phyloP scores from a whole-genome alignment of 2,888 invertebrate species.

The Didymodactylos carnosus region DNA sequence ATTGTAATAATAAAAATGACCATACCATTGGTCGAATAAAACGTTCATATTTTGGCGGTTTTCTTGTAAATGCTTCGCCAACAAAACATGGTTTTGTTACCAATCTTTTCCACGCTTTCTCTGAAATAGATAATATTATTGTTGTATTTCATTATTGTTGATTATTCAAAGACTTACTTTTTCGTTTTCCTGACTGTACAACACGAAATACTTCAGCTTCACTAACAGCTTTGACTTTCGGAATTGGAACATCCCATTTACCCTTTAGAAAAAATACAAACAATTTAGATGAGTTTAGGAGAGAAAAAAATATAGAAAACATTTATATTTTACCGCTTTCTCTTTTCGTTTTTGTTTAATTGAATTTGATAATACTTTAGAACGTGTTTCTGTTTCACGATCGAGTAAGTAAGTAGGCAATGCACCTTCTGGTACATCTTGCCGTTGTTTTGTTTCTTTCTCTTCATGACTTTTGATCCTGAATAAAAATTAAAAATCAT shows the following conservation, averaged over 20 bases:
- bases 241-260: slow-evolving; percentile 98
- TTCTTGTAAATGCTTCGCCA: slow-evolving; percentile 89
- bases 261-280: slow-evolving; percentile 39
- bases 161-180: slow-evolving; percentile 38
- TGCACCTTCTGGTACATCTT: slow-evolving; percentile 54
- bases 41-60: slow-evolving; percentile 94
- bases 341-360: slow-evolving; percentile 98
- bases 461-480: slow-evolving; percentile 82
- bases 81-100: slow-evolving; percentile 95
- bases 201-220: slow-evolving; percentile 92
- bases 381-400: slow-evolving; percentile 73
- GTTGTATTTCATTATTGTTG: background rate
- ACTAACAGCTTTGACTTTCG: slow-evolving; percentile 85
- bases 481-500: background rate
- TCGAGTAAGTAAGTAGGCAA: slow-evolving; percentile 88
- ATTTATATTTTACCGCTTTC: slow-evolving; percentile 48
- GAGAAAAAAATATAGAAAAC: background rate
- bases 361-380: slow-evolving; percentile 91
- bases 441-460: slow-evolving; percentile 64
- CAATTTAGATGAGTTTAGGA: background rate
- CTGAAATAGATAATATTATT: slow-evolving; percentile 18
- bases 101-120: slow-evolving; percentile 95
- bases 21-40: slow-evolving; percentile 79
- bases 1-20: background rate
- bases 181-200: slow-evolving; percentile 68